Conservation (phyloP, 2,113 vertebrate genomes). For the Suricata suricatta region DNA sequence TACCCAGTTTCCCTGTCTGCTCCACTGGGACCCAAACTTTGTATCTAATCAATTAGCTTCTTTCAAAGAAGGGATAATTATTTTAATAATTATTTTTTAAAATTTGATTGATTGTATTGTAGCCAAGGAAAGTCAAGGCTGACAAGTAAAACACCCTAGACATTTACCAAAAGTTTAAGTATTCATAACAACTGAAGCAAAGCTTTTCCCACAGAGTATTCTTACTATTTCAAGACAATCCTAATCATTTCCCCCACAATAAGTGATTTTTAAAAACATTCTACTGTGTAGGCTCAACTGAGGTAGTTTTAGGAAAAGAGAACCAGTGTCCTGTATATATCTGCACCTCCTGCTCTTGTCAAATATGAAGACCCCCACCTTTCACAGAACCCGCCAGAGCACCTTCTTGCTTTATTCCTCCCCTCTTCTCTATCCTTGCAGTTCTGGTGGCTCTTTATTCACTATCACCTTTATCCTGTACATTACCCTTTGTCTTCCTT, state of each 20-base stretch:
- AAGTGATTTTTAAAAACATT: background rate
- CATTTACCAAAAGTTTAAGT: background rate
- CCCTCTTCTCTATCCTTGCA: background rate
- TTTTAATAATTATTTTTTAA: background rate
- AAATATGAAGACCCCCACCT: background rate
- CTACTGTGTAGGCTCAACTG: background rate
- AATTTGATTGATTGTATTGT: background rate
- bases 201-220: background rate
- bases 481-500: background rate
- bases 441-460: background rate
- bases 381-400: background rate
- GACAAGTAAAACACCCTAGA: background rate
- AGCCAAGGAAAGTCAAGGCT: background rate
- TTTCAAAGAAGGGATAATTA: background rate
- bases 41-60: background rate
- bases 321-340: rapidly evolving
- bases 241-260: background rate
- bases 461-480: background rate
- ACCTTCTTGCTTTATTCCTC: background rate
- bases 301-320: background rate
- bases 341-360: too few relatives aligned
- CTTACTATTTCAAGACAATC: background rate
- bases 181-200: background rate
- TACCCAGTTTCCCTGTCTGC: too few relatives aligned
- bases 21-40: background rate